A percentile compares a stretch with the other conserved stretches of the same genome.
These are phyloP conservation scores for Lasius platythorax DNA, from an alignment of 2,888 invertebrate genomes.

Conservation along the genomic window DNA sequence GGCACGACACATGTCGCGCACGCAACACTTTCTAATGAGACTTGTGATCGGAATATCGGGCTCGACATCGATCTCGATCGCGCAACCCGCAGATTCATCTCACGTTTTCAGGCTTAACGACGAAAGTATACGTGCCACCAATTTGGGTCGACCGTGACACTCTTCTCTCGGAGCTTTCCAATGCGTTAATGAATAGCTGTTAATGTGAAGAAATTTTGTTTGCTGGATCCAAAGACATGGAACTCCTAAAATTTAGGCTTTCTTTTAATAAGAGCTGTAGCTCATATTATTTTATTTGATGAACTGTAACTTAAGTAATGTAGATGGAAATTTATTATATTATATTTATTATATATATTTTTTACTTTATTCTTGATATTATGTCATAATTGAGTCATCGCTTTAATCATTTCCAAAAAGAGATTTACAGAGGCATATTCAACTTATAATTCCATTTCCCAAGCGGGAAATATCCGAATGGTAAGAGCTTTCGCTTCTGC, in stretches of 20 bases:
- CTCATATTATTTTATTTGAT: constrained; percentile 16
- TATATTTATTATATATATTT: background rate
- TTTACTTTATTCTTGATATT: background rate
- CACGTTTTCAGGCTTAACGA: constrained; percentile 71
- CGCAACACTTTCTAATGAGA: constrained; percentile 67
- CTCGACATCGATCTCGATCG: constrained; percentile 58
- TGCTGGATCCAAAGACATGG: constrained; percentile 47
- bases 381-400: background rate
- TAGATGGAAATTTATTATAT: background rate
- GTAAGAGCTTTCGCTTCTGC: background rate
- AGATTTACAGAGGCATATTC: background rate
- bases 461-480: background rate
- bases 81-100: constrained; percentile 65
- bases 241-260: constrained; percentile 52
- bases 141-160: constrained; percentile 79
- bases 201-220: constrained; percentile 55
- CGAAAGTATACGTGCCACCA: constrained; percentile 71
- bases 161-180: constrained; percentile 69
- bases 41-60: constrained; percentile 55
- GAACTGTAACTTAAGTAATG: background rate
- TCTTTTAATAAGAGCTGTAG: constrained; percentile 45
- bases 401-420: background rate
- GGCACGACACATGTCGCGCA: background rate
- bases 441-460: background rate
- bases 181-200: constrained; percentile 43